These are phyloP conservation scores for Pseudorhombus dupliciocellatus DNA, from an alignment of 2,113 vertebrate genomes.

Conservation along the genomic window DNA sequence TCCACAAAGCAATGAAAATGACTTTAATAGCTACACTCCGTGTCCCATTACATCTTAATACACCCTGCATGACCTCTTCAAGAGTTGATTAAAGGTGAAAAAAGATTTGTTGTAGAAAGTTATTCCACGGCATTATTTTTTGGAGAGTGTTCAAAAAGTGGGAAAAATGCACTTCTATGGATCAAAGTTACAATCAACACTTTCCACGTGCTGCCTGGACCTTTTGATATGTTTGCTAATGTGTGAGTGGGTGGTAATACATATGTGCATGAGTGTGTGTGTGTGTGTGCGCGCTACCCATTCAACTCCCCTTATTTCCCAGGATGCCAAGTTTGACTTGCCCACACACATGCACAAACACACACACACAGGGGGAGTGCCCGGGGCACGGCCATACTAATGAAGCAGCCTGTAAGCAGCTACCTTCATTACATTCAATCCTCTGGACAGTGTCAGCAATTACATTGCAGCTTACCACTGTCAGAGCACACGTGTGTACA, in stretches of 20 bases:
- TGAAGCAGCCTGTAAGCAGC: slow-evolving; percentile 81
- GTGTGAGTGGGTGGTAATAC: slow-evolving; percentile 47
- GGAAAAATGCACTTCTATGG: slow-evolving; percentile 30
- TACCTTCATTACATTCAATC: slow-evolving; percentile 83
- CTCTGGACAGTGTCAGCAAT: slow-evolving; percentile 81
- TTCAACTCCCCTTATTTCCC: slow-evolving; percentile 75
- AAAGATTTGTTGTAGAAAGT: neutral
- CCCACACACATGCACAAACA: slow-evolving; percentile 45
- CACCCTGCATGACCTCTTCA: neutral
- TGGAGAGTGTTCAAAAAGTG: neutral
- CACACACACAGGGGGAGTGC: slow-evolving; percentile 50
- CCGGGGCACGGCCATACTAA: slow-evolving; percentile 69
- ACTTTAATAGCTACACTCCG: neutral
- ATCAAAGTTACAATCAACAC: slow-evolving; percentile 42
- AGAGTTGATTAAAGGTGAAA: no score
- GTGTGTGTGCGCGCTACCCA: slow-evolving; percentile 50
- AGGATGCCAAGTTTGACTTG: slow-evolving; percentile 62
- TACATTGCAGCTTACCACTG: slow-evolving; percentile 71
- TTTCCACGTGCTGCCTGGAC: slow-evolving; percentile 16
- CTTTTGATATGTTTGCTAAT: slow-evolving; percentile 58
- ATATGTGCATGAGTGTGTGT: slow-evolving; percentile 37
- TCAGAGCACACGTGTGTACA: slow-evolving; percentile 37
- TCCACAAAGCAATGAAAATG: neutral
- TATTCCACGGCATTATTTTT: neutral
- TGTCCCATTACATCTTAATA: neutral